Base-by-base conservation (phyloP, 2,113 vertebrate species). In the Corythaixoides concolor region DNA sequence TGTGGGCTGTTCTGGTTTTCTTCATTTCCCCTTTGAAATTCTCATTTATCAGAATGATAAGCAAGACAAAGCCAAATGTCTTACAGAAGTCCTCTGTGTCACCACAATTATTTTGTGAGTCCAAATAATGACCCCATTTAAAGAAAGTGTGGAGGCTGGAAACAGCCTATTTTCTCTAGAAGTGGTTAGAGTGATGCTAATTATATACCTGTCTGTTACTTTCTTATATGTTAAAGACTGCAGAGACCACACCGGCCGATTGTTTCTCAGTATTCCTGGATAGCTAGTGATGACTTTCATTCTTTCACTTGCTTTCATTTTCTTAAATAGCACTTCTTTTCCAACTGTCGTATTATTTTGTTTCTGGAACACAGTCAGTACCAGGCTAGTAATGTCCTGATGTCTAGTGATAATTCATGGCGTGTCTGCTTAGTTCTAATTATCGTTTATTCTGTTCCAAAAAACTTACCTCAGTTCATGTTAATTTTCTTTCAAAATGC, bases 111-210 rank as follows among this genome's bases (percentile, higher is more conserved):
- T 58, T 94, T 92, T 93, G 33, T 55, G 75, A 93, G 78, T 50
- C 33, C 67, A 88, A 84, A 80, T 81, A 77, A 62, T 84, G 85
- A 90, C 62, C 83, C 33, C 27, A 41, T 92, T 90, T 88, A 90
- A 93, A 84, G 68, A 81, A 67, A 8, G 30, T 70, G 19, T 75
- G 62, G 64, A 62, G 68, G 43, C 21, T 77, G 56, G 33, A 68
- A 93, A 47, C 27, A 88, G 33, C 60, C 79, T 92, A 63, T 81
- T 94, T 96, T 96, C 64, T 78, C 30, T 60, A 45, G 64, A 78
- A 56, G 5, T 4, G 5, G 33, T 15, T 49, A 11, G 11, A 92
- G 15, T 72, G 41, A 59, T 80, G 56, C 60, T 95, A 86, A 86
- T 97, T 95, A 90, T 92, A 68, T 35, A 78, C 15, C 1, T 4